Evolutionary conservation across 2,113 vertebrate species (phyloP), one percentile per base, ranked within the genome.

Genomic region (Aspiorhynchus laticeps): DNA sequence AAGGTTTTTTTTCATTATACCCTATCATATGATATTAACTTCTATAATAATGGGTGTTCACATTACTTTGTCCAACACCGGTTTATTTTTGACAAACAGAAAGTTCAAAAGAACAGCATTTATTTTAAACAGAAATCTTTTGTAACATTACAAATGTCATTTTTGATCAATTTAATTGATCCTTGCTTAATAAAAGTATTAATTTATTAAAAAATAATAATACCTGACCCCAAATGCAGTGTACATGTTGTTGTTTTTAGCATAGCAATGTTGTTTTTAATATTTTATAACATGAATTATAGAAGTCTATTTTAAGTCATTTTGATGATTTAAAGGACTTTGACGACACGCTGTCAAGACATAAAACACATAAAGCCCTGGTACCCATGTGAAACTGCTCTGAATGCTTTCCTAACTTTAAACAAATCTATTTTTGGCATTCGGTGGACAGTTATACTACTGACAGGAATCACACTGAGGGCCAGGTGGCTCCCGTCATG

Each of bases 371-470:
- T 59, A 83, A 83, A 71, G 63, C 63, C 17, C 41, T 33, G 41
- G 63, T 81, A 61, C 38, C 61, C 24, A 56, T 31, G 28, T 36
- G 19, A 80, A 84, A 65, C 51, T 26, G 31, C 19, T 48, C 76
- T 69, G 56, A 46, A 56, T 81, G 26, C 36, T 33, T 48, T 33
- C 2, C 56, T 53, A 83, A 28, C 65, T 86, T 78, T 53, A 53
- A 88, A 46, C 74, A 48, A 43, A 83, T 85, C 26, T 89, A 80
- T 81, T 87, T 85, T 56, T 85, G 85, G 83, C 21, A 19, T 75
- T 76, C 78, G 28, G 67, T 78, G 75, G 24, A 24, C 38, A n/a
- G 31, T 80, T 36, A 3, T 43, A 46, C 19, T 43, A 46, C 19
- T 82, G 79, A 46, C 77, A 63, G 69, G 12, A 36, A 19, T 53